These are phyloP conservation scores for Benthochromis sp. DNA, from an alignment of 2,113 vertebrate genomes.

Conservation along the genomic window DNA sequence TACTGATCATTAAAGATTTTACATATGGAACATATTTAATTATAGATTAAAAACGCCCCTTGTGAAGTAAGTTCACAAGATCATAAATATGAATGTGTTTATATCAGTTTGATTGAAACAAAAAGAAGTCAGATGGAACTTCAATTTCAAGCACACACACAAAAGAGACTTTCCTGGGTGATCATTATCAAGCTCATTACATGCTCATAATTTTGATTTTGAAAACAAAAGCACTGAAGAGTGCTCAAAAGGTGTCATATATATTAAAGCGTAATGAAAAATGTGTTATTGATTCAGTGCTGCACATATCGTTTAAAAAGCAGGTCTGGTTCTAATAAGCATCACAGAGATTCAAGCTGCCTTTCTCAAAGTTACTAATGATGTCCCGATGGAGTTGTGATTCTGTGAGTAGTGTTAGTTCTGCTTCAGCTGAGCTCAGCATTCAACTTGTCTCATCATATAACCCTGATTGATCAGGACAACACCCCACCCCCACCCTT, in stretches of 20 bases:
- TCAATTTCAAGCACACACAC: neutral
- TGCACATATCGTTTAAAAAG: neutral
- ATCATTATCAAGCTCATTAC: conserved; percentile 43
- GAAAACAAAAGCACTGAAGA: conserved; percentile 18
- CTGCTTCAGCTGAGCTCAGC: conserved; percentile 23
- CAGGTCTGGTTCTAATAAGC: conserved; percentile 21
- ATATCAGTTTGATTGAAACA: neutral
- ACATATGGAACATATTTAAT: neutral
- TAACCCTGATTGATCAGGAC: neutral
- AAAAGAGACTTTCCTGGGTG: neutral
- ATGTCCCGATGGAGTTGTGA: conserved; percentile 27
- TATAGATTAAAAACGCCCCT: neutral
- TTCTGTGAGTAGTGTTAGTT: conserved; percentile 12
- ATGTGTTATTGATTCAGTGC: conserved; percentile 8
- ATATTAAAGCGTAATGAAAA: neutral
- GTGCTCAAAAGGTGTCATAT: conserved; percentile 3
- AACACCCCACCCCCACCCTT: neutral
- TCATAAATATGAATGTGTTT: conserved; percentile 6
- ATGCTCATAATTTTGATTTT: conserved; percentile 4
- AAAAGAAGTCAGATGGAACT: conserved; percentile 23
- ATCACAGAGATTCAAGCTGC: conserved; percentile 8
- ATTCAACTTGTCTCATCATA: conserved; percentile 3
- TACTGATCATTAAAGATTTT: neutral
- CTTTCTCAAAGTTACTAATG: conserved; percentile 36
- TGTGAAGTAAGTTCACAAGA: neutral